Base-by-base conservation (phyloP, 2,888 invertebrate species). In the Buathra laborator region DNA sequence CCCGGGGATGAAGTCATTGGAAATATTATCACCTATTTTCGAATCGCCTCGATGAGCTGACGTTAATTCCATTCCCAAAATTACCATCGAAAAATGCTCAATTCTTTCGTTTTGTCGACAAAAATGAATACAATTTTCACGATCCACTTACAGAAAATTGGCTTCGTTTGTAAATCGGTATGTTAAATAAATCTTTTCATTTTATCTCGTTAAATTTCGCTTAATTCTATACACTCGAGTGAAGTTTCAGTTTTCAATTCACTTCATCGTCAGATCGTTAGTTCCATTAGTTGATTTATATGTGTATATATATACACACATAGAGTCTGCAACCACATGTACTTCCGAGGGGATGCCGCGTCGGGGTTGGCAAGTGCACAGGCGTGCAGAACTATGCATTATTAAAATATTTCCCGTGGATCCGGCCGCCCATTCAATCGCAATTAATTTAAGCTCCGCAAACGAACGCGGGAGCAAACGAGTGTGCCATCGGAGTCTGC, bases 381-480 rank as follows among this genome's bases (percentile, higher is more conserved):
- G 66, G 48, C 66, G 32, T 68, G 68, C 46, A 62, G 70, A 70
- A 78, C 68, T 56, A 83, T 76, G 79, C 74, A 85, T 89, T 89
- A 88, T 89, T 88, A 87, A 90, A 88, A 86, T 85, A 83, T 86
- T 86, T 81, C 48, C 53, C 5, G 29, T 7, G 29, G 71, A 70
- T 59, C 62, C 56, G 68, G 83, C 19, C 62, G 46, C 75, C 83
- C 32, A 83, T 83, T 78, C 74, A 78, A 85, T 86, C 78, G 87
- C 87, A 88, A 90, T 89, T 90, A 89, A 89, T 89, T 87, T 86
- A 85, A 89, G 88, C 87, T 76, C 46, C 86, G 88, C 80, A 81
- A 86, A 85, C 67, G 70, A 51, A 14, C 29, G 43, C 29, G 14
- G 24, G 24, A 24, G 46, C 48, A 48, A 64, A 64, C 43, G 48